Conservation (phyloP, 2,113 vertebrate species). For the Oncorhynchus gorbuscha region DNA sequence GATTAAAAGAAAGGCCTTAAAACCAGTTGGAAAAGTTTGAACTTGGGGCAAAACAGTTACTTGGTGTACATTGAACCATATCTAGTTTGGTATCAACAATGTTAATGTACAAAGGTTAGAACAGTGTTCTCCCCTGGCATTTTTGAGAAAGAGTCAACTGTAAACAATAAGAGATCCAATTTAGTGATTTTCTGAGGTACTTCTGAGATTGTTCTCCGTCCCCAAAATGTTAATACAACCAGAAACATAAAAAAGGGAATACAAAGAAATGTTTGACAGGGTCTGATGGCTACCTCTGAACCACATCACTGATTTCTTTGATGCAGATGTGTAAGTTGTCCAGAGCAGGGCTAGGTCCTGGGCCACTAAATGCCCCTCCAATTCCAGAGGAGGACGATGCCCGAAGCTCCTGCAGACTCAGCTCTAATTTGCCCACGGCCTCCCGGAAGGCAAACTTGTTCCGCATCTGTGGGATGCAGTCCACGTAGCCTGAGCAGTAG, state of each 20-base stretch:
- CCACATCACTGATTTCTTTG: constrained; percentile 97
- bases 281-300: constrained; percentile 91
- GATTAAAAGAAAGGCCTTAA: constrained; percentile 27
- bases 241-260: constrained; percentile 27
- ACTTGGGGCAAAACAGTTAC: constrained; percentile 16
- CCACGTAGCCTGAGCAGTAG: constrained; percentile 97
- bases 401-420: constrained; percentile 94
- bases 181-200: constrained; percentile 75
- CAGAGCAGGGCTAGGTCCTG: constrained; percentile 82
- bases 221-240: constrained; percentile 40
- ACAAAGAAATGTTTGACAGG: constrained; percentile 20
- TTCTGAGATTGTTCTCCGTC: constrained; percentile 54
- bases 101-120: constrained; percentile 59
- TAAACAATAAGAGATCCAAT: constrained; percentile 67
- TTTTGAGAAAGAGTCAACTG: constrained; percentile 60
- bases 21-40: neutral
- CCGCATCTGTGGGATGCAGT: constrained; percentile 95
- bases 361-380: constrained; percentile 65
- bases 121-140: constrained; percentile 62
- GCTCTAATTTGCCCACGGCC: constrained; percentile 95
- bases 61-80: constrained; percentile 36
- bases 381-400: constrained; percentile 79
- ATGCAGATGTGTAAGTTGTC: constrained; percentile 95
- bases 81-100: constrained; percentile 56
- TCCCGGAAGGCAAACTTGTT: constrained; percentile 99